Evolutionary conservation across 2,797 vertebrate species (phyloP).

Genomic region (Molossus molossus): DNA sequence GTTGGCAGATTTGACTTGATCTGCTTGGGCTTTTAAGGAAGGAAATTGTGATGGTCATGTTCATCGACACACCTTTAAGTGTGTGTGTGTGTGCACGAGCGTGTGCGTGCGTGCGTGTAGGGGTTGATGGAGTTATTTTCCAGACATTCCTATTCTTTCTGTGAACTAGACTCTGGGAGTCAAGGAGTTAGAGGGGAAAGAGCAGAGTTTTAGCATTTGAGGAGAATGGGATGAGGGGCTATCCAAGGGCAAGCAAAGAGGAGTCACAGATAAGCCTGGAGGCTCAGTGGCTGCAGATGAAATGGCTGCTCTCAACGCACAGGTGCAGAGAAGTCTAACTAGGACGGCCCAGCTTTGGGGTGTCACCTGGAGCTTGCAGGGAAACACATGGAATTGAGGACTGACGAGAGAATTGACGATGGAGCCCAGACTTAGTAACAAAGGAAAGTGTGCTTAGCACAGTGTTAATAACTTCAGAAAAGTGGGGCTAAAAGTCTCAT

Average conservation of each 20-base stretch:
- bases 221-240: background rate
- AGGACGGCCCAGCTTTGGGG: background rate
- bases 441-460: background rate
- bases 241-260: background rate
- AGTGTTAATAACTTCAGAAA: background rate
- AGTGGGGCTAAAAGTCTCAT: background rate
- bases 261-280: background rate
- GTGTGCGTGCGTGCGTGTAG: background rate
- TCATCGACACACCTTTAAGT: background rate
- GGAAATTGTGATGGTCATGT: background rate
- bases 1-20: slow-evolving; percentile 20
- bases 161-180: background rate
- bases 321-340: background rate
- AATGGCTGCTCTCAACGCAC: background rate
- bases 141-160: background rate
- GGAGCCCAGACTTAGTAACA: background rate
- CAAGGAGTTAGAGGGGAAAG: slow-evolving; percentile 9
- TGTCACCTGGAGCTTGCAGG: background rate
- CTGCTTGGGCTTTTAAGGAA: slow-evolving; percentile 2
- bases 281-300: background rate
- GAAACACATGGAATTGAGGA: background rate
- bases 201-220: background rate
- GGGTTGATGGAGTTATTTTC: background rate
- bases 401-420: background rate
- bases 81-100: background rate